phyloP scores from a whole-genome alignment of 2,888 invertebrate species.

The Drosophila paramelanica region DNA sequence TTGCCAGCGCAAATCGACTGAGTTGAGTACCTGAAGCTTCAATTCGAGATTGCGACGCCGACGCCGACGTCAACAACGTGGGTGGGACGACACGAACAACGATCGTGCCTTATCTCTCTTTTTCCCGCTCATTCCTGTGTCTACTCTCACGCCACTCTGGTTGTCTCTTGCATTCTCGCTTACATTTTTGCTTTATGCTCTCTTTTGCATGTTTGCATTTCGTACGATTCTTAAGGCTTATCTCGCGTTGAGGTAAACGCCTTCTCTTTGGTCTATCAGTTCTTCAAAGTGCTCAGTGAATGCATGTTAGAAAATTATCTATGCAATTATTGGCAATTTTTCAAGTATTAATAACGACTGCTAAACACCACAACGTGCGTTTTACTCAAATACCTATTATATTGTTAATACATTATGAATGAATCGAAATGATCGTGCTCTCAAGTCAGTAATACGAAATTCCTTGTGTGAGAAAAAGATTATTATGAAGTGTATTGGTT shows the following conservation, averaged over 20 bases:
- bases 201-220: background rate
- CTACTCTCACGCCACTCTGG: background rate
- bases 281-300: background rate
- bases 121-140: constrained; percentile 13
- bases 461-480: background rate
- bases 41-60: constrained; percentile 23
- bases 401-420: constrained; percentile 13
- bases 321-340: constrained; percentile 1
- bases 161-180: constrained; percentile 1
- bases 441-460: constrained; percentile 4
- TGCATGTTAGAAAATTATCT: background rate
- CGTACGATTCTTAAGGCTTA: background rate
- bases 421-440: constrained; percentile 31
- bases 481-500: background rate
- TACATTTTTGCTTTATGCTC: background rate
- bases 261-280: constrained; percentile 5
- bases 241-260: background rate
- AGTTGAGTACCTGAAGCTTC: constrained; percentile 39
- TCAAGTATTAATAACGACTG: constrained; percentile 7
- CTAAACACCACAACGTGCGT: constrained; percentile 62
- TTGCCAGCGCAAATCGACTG: constrained; percentile 61
- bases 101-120: constrained; percentile 44
- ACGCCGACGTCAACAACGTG: constrained; percentile 26
- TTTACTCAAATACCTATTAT: constrained; percentile 37
- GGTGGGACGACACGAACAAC: constrained; percentile 46